Conservation (phyloP, 2,888 invertebrate genomes). For the Himalopsyche kuldschensis region DNA sequence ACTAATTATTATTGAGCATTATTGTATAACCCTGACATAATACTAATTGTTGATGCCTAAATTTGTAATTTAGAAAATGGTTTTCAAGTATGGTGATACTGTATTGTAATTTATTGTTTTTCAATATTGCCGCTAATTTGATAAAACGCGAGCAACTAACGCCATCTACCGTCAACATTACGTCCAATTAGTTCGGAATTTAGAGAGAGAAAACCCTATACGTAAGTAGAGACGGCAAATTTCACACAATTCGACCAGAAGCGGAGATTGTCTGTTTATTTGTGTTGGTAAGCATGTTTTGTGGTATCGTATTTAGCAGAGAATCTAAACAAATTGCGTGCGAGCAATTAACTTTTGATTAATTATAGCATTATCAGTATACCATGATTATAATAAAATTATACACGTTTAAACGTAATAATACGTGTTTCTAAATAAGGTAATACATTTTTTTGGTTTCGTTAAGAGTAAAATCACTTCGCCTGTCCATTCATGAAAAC, state of each 20-base stretch:
- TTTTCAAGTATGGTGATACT: too few relatives aligned
- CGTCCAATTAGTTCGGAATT: constrained; percentile 6
- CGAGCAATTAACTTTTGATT: not conserved
- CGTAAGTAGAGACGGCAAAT: constrained; percentile 6
- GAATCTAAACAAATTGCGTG: not conserved
- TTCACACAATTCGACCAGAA: constrained; percentile 22
- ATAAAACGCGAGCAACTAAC: not conserved
- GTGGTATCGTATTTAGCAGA: constrained; percentile 27
- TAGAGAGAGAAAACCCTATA: constrained; percentile 16
- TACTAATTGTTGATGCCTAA: too few relatives aligned
- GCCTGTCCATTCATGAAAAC: too few relatives aligned
- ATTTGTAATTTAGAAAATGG: too few relatives aligned
- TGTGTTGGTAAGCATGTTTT: constrained; percentile 35
- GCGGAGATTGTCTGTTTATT: constrained; percentile 31
- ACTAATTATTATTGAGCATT: too few relatives aligned
- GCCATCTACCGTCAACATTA: constrained; percentile 22
- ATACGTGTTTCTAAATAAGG: too few relatives aligned
- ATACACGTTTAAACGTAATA: too few relatives aligned
- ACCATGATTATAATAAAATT: too few relatives aligned
- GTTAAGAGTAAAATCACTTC: too few relatives aligned
- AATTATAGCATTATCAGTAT: too few relatives aligned
- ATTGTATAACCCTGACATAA: too few relatives aligned
- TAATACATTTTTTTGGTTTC: too few relatives aligned
- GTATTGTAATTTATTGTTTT: not conserved
- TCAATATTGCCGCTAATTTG: not conserved